phyloP scores from a whole-genome alignment of 2,888 invertebrate species.

The Clusia tigrina region DNA sequence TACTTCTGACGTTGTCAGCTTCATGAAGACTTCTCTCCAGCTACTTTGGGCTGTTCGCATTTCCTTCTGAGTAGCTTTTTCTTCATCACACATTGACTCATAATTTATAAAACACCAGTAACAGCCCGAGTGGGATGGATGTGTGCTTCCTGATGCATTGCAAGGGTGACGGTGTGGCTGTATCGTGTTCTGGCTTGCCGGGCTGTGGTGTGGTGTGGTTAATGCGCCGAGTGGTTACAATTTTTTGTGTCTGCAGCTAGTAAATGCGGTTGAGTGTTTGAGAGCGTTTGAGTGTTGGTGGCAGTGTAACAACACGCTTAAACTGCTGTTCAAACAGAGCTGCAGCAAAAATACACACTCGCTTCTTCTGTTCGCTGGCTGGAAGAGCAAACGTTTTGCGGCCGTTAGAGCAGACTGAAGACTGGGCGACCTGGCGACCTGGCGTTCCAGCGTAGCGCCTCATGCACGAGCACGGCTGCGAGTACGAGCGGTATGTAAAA shows the following conservation, averaged over 20 bases:
- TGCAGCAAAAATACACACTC: neutral
- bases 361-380: neutral
- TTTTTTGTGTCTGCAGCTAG: neutral
- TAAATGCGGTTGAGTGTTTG: neutral
- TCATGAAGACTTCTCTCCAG: too few species aligned
- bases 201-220: neutral
- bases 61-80: too few species aligned
- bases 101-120: too few species aligned
- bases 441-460: too few species aligned
- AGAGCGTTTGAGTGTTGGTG: neutral
- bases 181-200: too few species aligned
- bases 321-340: slow-evolving; percentile 9
- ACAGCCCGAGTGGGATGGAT: too few species aligned
- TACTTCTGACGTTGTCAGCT: too few species aligned
- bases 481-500: neutral
- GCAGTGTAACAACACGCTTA: slow-evolving; percentile 6
- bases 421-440: neutral
- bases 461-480: neutral
- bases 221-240: slow-evolving; percentile 9
- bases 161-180: too few species aligned
- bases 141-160: slow-evolving; percentile 8
- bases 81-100: too few species aligned
- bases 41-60: too few species aligned
- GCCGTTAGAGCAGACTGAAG: neutral
- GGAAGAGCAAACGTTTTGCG: neutral